Percentiles rank a stretch among this genome's conserved stretches.
phyloP scores from a whole-genome alignment of 2,113 vertebrate species.

The Brachypteracias leptosomus region DNA sequence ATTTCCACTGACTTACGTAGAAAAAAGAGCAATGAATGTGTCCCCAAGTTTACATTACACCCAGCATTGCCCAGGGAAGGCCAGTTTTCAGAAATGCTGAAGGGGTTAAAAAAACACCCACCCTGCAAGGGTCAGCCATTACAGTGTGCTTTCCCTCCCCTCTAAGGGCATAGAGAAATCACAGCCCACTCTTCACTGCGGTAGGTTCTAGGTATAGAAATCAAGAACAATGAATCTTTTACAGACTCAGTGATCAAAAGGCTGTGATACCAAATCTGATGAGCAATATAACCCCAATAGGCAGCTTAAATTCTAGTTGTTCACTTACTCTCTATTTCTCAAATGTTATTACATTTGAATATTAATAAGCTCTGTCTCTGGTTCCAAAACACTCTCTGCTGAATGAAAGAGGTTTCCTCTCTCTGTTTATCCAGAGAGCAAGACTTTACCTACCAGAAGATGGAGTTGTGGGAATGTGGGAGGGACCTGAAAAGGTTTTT shows the following conservation, averaged over 20 bases:
- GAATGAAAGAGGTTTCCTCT: background rate
- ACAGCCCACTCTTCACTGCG: background rate
- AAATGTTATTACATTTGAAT: background rate
- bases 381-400: background rate
- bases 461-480: constrained; percentile 52
- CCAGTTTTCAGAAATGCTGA: background rate
- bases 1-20: background rate
- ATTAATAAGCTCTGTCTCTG: background rate
- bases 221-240: background rate
- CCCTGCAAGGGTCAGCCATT: background rate
- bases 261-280: background rate
- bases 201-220: background rate
- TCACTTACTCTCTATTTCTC: background rate
- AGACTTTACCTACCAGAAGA: constrained; percentile 34
- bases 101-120: background rate
- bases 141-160: background rate
- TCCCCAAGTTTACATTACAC: background rate
- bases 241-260: background rate
- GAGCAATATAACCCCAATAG: background rate
- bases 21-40: background rate
- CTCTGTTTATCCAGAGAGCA: background rate
- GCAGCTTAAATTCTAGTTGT: background rate
- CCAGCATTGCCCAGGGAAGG: background rate
- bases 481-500: constrained; percentile 8
- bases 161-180: background rate